These are phyloP conservation scores for Sinocyclocheilus anshuiensis DNA, from an alignment of 2,113 vertebrate genomes.

Conservation along the genomic window DNA sequence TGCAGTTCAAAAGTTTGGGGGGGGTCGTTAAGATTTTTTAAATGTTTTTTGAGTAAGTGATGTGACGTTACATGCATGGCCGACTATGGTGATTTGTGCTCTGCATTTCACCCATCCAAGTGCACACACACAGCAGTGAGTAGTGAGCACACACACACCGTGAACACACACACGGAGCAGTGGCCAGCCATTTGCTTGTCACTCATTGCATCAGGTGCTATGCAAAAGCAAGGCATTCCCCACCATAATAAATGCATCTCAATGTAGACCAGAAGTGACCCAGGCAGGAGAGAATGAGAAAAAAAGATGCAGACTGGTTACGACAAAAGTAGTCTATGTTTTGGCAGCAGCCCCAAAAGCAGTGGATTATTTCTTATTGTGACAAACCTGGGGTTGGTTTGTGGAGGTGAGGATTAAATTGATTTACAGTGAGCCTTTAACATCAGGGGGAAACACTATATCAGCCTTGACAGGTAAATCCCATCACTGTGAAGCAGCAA, in stretches of 20 bases:
- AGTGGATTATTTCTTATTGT: slow-evolving; percentile 57
- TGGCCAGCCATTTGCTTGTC: no score
- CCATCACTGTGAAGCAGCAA: slow-evolving; percentile 48
- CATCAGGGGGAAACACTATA: slow-evolving; percentile 46
- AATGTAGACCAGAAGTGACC: slow-evolving; percentile 9
- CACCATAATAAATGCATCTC: slow-evolving; percentile 36
- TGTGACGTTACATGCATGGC: no score
- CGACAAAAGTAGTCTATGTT: slow-evolving; percentile 52
- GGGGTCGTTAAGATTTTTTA: no score
- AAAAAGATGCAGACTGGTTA: slow-evolving; percentile 39
- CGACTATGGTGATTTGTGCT: no score
- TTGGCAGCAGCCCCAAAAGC: slow-evolving; percentile 46
- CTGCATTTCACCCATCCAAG: no score
- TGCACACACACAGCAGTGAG: no score
- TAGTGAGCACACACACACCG: no score
- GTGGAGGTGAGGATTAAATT: slow-evolving; percentile 60
- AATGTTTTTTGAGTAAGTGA: no score
- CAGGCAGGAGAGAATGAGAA: background rate
- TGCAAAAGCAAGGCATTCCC: background rate
- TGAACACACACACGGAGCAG: no score
- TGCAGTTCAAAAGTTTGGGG: no score
- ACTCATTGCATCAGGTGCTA: background rate
- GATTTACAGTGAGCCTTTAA: slow-evolving; percentile 59
- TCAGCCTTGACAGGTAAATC: slow-evolving; percentile 61
- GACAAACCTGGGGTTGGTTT: slow-evolving; percentile 53